These are phyloP conservation scores for Conopomorpha cramerella DNA, from an alignment of 1,140 invertebrate genomes.

Conservation along the genomic window DNA sequence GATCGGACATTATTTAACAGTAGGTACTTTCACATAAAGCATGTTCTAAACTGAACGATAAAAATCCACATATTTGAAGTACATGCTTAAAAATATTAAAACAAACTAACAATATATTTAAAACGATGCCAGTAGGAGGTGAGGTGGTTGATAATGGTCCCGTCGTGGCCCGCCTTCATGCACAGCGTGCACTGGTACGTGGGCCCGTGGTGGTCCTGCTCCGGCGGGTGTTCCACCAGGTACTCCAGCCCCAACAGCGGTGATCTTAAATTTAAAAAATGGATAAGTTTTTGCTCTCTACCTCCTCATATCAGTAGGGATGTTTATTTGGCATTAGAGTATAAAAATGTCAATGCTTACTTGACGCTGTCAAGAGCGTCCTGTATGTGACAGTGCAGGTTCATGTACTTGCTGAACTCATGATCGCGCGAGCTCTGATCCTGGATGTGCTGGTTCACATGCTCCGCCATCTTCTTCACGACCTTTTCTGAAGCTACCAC, in stretches of 20 bases:
- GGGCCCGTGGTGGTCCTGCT: conserved; percentile 65
- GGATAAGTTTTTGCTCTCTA: too few species aligned
- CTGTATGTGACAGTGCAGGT: conserved; percentile 29
- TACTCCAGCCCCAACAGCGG: conserved; percentile 72
- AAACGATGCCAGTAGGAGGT: conserved; percentile 72
- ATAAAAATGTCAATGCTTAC: too few species aligned
- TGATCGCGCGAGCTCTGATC: conserved; percentile 11
- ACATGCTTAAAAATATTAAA: too few species aligned
- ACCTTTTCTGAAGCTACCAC: conserved; percentile 17
- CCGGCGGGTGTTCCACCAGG: conserved; percentile 69
- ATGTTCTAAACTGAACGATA: too few species aligned
- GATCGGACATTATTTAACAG: too few species aligned
- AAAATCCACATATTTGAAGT: too few species aligned
- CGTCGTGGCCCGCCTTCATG: conserved; percentile 73
- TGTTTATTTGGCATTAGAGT: too few species aligned
- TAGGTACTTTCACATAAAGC: too few species aligned
- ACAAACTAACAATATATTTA: conserved; percentile 57
- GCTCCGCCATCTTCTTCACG: conserved; percentile 23
- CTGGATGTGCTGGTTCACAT: conserved; percentile 16
- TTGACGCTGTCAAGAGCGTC: conserved; percentile 26
- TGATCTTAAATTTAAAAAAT: too few species aligned
- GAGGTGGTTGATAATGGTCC: conserved; percentile 76
- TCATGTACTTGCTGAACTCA: conserved; percentile 20
- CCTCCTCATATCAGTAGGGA: too few species aligned
- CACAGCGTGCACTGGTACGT: conserved; percentile 76